These are phyloP conservation scores for Teinopalpus imperialis DNA, from an alignment of 2,888 invertebrate genomes.

Conservation along the genomic window DNA sequence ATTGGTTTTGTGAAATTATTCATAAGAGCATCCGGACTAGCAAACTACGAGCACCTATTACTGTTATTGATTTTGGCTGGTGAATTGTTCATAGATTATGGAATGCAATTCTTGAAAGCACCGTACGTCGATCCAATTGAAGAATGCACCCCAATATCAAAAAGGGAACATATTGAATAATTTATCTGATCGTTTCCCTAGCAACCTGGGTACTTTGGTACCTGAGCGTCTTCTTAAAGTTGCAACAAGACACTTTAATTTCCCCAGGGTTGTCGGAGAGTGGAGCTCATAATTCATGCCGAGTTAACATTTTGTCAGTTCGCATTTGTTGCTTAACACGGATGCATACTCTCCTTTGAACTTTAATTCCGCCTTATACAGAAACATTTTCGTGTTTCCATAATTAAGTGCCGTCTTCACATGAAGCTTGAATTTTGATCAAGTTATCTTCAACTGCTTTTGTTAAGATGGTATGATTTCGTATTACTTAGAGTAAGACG, in stretches of 20 bases:
- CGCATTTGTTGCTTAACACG: slow-evolving; percentile 62
- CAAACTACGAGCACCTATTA: slow-evolving; percentile 11
- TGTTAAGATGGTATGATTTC: slow-evolving; percentile 11
- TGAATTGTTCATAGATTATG: slow-evolving; percentile 16
- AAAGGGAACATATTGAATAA: slow-evolving; percentile 59
- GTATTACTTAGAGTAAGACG: slow-evolving; percentile 4
- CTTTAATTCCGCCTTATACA: slow-evolving; percentile 49
- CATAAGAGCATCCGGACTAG: too few species aligned
- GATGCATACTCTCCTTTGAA: slow-evolving; percentile 59
- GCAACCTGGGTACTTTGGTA: slow-evolving; percentile 49
- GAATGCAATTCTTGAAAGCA: slow-evolving; percentile 24
- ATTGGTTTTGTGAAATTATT: slow-evolving; percentile 5
- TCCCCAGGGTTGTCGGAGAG: slow-evolving; percentile 62
- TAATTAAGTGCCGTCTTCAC: slow-evolving; percentile 47
- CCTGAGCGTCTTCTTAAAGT: slow-evolving; percentile 73
- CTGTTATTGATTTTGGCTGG: slow-evolving; percentile 19
- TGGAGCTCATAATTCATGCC: slow-evolving; percentile 77
- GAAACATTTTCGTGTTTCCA: slow-evolving; percentile 46
- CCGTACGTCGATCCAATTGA: slow-evolving; percentile 30
- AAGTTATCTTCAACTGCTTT: slow-evolving; percentile 30
- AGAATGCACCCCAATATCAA: slow-evolving; percentile 48
- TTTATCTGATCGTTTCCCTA: slow-evolving; percentile 52
- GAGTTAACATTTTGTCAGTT: slow-evolving; percentile 80
- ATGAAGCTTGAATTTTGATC: slow-evolving; percentile 41
- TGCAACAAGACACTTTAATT: slow-evolving; percentile 80